Evolutionary conservation across 2,113 vertebrate genomes (phyloP).

Genomic region (Corapipo altera): DNA sequence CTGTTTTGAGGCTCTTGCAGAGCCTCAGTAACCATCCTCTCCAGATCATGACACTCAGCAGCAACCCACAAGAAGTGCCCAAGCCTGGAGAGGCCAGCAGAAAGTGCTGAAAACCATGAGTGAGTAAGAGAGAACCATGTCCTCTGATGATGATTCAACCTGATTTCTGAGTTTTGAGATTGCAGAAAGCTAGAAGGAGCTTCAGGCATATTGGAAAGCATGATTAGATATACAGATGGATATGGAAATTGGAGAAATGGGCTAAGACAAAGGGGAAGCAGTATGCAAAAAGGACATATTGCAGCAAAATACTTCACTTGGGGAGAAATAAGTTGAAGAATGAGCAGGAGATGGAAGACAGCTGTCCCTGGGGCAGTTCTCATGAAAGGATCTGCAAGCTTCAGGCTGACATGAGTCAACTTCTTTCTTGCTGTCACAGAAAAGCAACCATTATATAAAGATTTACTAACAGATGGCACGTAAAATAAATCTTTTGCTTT

Average conservation of each 20-base stretch:
- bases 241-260: background rate
- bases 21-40: background rate
- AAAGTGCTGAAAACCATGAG: background rate
- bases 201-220: background rate
- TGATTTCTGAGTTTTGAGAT: background rate
- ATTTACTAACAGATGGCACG: background rate
- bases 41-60: background rate
- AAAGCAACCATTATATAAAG: background rate
- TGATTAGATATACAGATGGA: background rate
- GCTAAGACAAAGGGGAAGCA: background rate
- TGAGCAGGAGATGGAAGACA: background rate
- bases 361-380: background rate
- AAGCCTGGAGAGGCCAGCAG: background rate
- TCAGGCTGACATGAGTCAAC: background rate
- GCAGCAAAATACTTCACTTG: constrained; percentile 16
- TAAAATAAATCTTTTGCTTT: background rate
- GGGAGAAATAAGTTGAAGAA: background rate
- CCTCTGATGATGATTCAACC: background rate
- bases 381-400: background rate
- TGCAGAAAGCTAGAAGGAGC: background rate
- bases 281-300: background rate
- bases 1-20: background rate
- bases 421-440: constrained; percentile 6
- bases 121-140: background rate
- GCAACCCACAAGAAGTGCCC: background rate